phyloP scores from a whole-genome alignment of 92 coral and sea anemone genomes.

The Metridium senile region DNA sequence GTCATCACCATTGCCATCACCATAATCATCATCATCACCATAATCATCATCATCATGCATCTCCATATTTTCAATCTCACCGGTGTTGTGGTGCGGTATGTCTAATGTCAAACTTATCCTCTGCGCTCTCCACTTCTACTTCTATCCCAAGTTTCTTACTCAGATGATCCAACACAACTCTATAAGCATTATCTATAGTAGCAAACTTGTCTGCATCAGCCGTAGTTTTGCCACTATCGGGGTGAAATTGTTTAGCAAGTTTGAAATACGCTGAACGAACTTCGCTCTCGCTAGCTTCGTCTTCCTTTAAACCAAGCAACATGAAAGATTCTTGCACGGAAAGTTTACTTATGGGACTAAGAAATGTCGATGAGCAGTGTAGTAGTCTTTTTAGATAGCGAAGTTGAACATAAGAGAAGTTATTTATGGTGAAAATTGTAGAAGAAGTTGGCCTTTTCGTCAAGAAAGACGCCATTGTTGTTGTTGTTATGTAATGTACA shows the following conservation, averaged over 20 bases:
- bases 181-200: slow-evolving; percentile 58
- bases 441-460: not conserved
- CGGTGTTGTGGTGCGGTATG: slow-evolving; percentile 82
- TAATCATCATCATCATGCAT: slow-evolving; percentile 10
- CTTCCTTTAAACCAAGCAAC: slow-evolving; percentile 58
- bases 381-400: slow-evolving; percentile 1
- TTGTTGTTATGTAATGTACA: slow-evolving; percentile 27
- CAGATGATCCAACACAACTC: slow-evolving; percentile 54
- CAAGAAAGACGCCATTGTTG: slow-evolving; percentile 6
- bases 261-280: slow-evolving; percentile 62
- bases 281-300: slow-evolving; percentile 41
- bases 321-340: slow-evolving; percentile 48
- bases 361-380: not conserved
- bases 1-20: not conserved
- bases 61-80: slow-evolving; percentile 11
- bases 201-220: slow-evolving; percentile 67
- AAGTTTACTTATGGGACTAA: slow-evolving; percentile 1
- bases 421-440: not conserved
- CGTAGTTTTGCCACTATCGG: slow-evolving; percentile 62
- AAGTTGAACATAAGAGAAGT: not conserved
- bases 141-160: slow-evolving; percentile 34
- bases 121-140: slow-evolving; percentile 24
- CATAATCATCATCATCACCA: slow-evolving; percentile 21
- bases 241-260: slow-evolving; percentile 70
- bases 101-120: slow-evolving; percentile 58